Evolutionary conservation across 2,888 invertebrate genomes (phyloP), one percentile per base, ranked within the genome.

Genomic region (Habroteleia sp.): DNA sequence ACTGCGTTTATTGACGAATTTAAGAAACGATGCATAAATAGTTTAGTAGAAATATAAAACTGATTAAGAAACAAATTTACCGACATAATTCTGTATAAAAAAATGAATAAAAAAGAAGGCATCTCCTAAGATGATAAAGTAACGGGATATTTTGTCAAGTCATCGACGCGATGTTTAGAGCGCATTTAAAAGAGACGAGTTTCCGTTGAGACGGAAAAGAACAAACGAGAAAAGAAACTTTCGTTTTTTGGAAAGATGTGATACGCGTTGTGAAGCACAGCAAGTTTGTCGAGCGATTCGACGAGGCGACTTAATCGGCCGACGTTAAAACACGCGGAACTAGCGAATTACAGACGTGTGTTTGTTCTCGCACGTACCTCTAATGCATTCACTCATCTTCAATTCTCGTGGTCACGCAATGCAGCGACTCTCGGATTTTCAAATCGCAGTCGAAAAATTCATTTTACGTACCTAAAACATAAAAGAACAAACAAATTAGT

Each of bases 321-420:
- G 39, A 25, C 46, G 35, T 14, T 39, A 50, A 50, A 42, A 50
- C 48, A 50, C 58, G 35, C 68, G 68, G 58, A 68, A 68, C 50
- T 50, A 20, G 42, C 35, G 60, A 69, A 69, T 50, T 69, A 69
- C 29, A 58, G 52, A 29, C 68, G 52, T 39, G 60, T 52, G 68
- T 52, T 69, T 50, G 52, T 35, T 16, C 17, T 54, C 39, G 31
- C 46, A 48, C 56, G 46, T 46, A 66, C 56, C 56, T 66, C 2
- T n/a, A 8, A 25, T 33, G 6, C 5, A 33, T 41, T n/a, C 50
- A 17, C 16, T 65, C 54, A 54, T 65, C 44, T 65, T 54, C 16
- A 14, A 20, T 7, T 35, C 16, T 8, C 8, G 17, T 10, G 20
- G 13, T 63, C 41, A 52, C 35, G 42, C 50, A n/a, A 52, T 35